These are phyloP conservation scores for Drosophila yooni DNA, from an alignment of 2,888 invertebrate genomes.

Conservation along the genomic window DNA sequence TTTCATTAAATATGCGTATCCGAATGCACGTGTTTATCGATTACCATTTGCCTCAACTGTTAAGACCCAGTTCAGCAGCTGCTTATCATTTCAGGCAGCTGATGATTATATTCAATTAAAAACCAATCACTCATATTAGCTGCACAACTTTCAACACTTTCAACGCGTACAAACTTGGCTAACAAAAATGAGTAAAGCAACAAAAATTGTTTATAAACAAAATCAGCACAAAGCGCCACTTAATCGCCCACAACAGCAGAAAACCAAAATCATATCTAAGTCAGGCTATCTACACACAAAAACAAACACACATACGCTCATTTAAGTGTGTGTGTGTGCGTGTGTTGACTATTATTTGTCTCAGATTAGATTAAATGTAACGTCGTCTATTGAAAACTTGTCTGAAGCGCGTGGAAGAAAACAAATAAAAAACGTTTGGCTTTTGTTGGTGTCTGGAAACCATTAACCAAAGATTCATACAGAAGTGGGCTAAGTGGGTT, in stretches of 20 bases:
- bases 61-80: slow-evolving; percentile 16
- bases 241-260: slow-evolving; percentile 41
- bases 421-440: slow-evolving; percentile 14
- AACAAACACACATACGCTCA: not conserved
- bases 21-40: slow-evolving; percentile 27
- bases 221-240: slow-evolving; percentile 23
- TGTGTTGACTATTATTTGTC: slow-evolving; percentile 55
- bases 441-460: slow-evolving; percentile 11
- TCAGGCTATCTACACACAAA: slow-evolving; percentile 38
- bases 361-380: slow-evolving; percentile 72
- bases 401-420: slow-evolving; percentile 30
- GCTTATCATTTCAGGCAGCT: slow-evolving; percentile 31
- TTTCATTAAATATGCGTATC: slow-evolving; percentile 30
- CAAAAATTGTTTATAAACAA: slow-evolving; percentile 16
- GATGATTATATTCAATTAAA: slow-evolving; percentile 70
- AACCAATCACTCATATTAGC: slow-evolving; percentile 65
- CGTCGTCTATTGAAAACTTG: slow-evolving; percentile 41
- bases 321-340: slow-evolving; percentile 1
- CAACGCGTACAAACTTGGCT: slow-evolving; percentile 38
- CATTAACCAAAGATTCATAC: not conserved
- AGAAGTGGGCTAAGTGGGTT: not conserved
- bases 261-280: slow-evolving; percentile 51
- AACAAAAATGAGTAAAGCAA: slow-evolving; percentile 12
- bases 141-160: slow-evolving; percentile 50
- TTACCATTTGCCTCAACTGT: slow-evolving; percentile 14